A percentile compares a stretch with the other conserved stretches of the same genome.
Conservation (phyloP, 2,113 vertebrate species). For the Coreoperca whiteheadi region DNA sequence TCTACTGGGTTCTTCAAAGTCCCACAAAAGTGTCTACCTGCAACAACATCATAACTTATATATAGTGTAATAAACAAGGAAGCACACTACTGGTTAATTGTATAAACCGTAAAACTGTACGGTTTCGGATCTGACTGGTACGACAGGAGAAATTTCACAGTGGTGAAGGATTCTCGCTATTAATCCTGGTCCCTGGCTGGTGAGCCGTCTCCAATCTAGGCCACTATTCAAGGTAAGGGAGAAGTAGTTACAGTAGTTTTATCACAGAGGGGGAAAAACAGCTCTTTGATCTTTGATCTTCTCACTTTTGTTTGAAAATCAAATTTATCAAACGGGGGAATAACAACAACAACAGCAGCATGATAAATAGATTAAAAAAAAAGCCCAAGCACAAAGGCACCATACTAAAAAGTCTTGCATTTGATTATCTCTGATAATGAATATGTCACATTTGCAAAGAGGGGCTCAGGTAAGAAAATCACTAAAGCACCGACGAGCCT, state of each 20-base stretch:
- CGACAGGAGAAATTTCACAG: slow-evolving; percentile 29
- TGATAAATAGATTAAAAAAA: slow-evolving; percentile 74
- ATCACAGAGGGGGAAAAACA: slow-evolving; percentile 67
- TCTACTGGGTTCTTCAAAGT: background rate
- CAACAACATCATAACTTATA: background rate
- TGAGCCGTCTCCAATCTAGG: slow-evolving; percentile 74
- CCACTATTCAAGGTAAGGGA: slow-evolving; percentile 77
- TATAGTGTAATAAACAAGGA: background rate
- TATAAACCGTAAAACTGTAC: background rate
- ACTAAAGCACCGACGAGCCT: slow-evolving; percentile 71
- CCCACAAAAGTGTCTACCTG: background rate
- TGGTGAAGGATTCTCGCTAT: slow-evolving; percentile 18
- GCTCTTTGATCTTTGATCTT: slow-evolving; percentile 86
- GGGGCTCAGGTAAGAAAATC: slow-evolving; percentile 82
- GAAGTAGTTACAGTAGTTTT: slow-evolving; percentile 72
- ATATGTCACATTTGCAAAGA: slow-evolving; percentile 85
- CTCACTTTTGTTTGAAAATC: slow-evolving; percentile 87
- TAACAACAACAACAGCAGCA: slow-evolving; percentile 80
- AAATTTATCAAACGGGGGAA: slow-evolving; percentile 85
- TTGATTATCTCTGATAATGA: slow-evolving; percentile 87
- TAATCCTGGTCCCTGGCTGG: slow-evolving; percentile 58
- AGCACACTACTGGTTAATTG: background rate
- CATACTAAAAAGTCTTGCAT: slow-evolving; percentile 81
- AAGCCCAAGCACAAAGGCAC: slow-evolving; percentile 78
- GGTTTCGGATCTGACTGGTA: background rate